Evolutionary conservation across 2,888 invertebrate genomes (phyloP), one percentile per base, ranked within the genome.

Genomic region (Toxonevra muliebris): DNA sequence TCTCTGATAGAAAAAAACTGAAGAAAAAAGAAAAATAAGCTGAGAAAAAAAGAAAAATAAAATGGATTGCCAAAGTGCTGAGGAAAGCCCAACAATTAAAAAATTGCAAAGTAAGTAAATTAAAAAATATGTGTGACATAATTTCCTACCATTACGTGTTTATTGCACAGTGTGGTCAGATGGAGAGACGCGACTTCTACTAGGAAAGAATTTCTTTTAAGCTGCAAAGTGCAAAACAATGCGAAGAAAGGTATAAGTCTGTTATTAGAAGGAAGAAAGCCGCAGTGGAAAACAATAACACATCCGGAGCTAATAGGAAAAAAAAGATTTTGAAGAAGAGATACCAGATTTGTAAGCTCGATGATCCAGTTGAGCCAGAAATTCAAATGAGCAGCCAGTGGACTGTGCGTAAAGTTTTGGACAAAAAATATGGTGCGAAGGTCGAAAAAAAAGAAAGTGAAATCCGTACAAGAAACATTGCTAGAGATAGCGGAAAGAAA

Each of bases 211-310:
- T 68, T 60, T 9, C 59, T 1, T 1, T 1, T n/a, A 61, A 62
- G 45, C 54, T 67, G n/a, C 40, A 52, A 50, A 55, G 40, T 40
- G 17, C 59, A 1, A 62, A 63, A 19, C 63, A 70, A 30, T 66
- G 60, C 12, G 70, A 70, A 43, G 65, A 70, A 45, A n/a, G 62
- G 11, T 70, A 61, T 19, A 66, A 70, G 15, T 62, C 62, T 1
- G 48, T 67, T 5, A 15, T 67, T 9, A 67, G 41, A 48, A 15
- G 65, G 15, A 70, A 68, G 53, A 69, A 70, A 17, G 40, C 11
- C n/a, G 59, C 59, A 52, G 17, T 52, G 7, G 42, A 53, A 52
- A 63, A 68, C n/a, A 66, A 57, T 30, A 57, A 7, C 17, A 45
- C 42, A 2, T 50, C 65, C 2, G 66, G 58, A 15, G 60, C 66